These are phyloP conservation scores for Pantala flavescens DNA, from an alignment of 1,140 invertebrate species.

Conservation along the genomic window DNA sequence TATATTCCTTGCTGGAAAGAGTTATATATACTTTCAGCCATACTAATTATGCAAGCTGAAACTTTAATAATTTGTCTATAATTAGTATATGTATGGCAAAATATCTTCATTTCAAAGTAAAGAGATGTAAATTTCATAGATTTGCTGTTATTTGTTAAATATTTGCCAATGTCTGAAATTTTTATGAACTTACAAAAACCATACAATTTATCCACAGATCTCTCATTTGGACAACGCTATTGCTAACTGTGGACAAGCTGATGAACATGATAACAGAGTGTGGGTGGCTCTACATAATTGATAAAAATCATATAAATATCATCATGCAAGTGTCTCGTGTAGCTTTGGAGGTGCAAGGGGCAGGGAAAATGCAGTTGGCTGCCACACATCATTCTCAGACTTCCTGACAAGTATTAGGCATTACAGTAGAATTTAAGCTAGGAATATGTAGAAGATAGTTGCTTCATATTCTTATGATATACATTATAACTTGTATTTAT, in stretches of 20 bases:
- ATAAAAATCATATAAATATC: slow-evolving; percentile 1
- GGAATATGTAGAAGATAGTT: slow-evolving; percentile 15
- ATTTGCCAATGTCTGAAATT: neutral
- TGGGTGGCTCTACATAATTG: neutral
- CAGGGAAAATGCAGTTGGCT: neutral
- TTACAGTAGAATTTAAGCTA: slow-evolving; percentile 15
- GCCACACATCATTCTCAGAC: slow-evolving; percentile 11
- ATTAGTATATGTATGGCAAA: neutral
- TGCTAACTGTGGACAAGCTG: neutral
- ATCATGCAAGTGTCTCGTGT: slow-evolving; percentile 3
- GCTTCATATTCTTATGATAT: slow-evolving; percentile 16
- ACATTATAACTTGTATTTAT: slow-evolving; percentile 16
- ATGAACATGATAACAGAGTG: slow-evolving; percentile 9
- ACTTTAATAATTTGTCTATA: neutral
- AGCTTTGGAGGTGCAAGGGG: neutral
- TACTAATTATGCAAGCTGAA: neutral
- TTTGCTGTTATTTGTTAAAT: too few species aligned
- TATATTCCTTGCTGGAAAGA: neutral
- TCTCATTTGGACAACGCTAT: slow-evolving; percentile 1
- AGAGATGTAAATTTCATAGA: too few species aligned
- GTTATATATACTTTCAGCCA: neutral
- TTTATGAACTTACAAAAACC: neutral
- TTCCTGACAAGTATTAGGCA: slow-evolving; percentile 17
- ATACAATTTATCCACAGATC: neutral
- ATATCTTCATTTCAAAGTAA: too few species aligned